Percentiles rank a stretch among this genome's conserved stretches.
These are phyloP conservation scores for Campoletis raptor DNA, from an alignment of 2,888 invertebrate genomes.

Conservation along the genomic window DNA sequence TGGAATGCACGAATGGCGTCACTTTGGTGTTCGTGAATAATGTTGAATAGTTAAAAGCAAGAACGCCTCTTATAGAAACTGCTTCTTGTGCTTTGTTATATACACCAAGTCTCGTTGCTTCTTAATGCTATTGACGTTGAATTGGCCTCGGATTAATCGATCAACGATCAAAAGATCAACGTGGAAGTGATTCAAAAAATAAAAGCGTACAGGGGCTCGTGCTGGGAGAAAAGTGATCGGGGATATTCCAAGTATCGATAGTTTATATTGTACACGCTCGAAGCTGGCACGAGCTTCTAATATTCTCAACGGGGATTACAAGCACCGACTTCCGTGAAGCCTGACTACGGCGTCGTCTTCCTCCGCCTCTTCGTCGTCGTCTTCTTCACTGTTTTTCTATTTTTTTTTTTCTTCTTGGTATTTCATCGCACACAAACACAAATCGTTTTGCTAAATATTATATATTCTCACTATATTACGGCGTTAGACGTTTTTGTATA, in stretches of 20 bases:
- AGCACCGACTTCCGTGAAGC: slow-evolving; percentile 62
- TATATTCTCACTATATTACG: slow-evolving; percentile 23
- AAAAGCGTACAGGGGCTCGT: slow-evolving; percentile 23
- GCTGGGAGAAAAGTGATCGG: slow-evolving; percentile 22
- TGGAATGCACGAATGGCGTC: neutral
- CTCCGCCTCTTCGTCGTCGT: neutral
- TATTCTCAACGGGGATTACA: slow-evolving; percentile 43
- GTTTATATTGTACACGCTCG: slow-evolving; percentile 25
- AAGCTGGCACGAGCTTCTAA: slow-evolving; percentile 42
- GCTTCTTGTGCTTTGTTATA: slow-evolving; percentile 5
- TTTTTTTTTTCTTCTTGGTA: slow-evolving; percentile 18
- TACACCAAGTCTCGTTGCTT: neutral
- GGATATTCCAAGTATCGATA: slow-evolving; percentile 39
- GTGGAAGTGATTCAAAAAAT: slow-evolving; percentile 51
- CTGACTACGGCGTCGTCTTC: slow-evolving; percentile 56
- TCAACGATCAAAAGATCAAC: slow-evolving; percentile 36
- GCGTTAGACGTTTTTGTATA: slow-evolving; percentile 44
- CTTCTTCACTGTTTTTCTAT: neutral
- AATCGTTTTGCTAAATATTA: slow-evolving; percentile 33
- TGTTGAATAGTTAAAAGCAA: slow-evolving; percentile 20
- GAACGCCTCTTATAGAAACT: neutral
- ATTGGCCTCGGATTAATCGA: slow-evolving; percentile 47
- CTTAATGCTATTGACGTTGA: slow-evolving; percentile 26
- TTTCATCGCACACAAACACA: slow-evolving; percentile 42
- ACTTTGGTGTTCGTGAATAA: slow-evolving; percentile 4